These are phyloP conservation scores for Notamacropus eugenii DNA, from an alignment of 2,797 vertebrate species.

Conservation along the genomic window DNA sequence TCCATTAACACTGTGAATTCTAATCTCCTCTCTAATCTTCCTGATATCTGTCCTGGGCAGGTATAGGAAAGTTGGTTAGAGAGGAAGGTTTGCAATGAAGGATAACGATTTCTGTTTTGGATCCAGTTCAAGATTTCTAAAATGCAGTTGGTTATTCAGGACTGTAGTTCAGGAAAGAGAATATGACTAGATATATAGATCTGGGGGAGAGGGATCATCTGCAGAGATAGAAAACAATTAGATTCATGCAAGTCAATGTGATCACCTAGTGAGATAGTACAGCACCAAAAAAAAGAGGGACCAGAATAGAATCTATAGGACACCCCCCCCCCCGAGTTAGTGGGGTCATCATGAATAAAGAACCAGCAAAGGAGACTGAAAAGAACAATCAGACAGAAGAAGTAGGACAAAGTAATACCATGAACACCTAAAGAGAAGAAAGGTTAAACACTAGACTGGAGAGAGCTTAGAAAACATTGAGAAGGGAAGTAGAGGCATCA, in stretches of 20 bases:
- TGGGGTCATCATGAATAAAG: neutral
- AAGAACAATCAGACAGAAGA: neutral
- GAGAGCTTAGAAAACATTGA: neutral
- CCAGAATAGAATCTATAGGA: neutral
- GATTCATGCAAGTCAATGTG: neutral
- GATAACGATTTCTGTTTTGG: neutral
- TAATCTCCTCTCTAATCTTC: neutral
- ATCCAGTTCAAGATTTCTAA: neutral
- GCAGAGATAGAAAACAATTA: no score
- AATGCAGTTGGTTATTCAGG: neutral
- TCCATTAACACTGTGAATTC: neutral
- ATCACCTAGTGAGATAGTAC: neutral
- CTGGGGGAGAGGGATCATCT: no score
- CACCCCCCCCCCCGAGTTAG: neutral
- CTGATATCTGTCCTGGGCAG: neutral
- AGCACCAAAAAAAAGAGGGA: neutral
- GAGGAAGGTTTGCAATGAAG: neutral
- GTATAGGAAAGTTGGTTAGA: neutral
- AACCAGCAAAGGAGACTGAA: neutral
- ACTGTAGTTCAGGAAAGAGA: neutral
- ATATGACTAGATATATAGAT: neutral
- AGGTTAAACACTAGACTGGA: neutral
- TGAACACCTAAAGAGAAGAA: neutral
- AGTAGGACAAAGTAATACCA: no score
- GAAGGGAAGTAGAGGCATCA: no score